Evolutionary conservation across 2,888 invertebrate genomes (phyloP).

Genomic region (Metallyticus violacea): DNA sequence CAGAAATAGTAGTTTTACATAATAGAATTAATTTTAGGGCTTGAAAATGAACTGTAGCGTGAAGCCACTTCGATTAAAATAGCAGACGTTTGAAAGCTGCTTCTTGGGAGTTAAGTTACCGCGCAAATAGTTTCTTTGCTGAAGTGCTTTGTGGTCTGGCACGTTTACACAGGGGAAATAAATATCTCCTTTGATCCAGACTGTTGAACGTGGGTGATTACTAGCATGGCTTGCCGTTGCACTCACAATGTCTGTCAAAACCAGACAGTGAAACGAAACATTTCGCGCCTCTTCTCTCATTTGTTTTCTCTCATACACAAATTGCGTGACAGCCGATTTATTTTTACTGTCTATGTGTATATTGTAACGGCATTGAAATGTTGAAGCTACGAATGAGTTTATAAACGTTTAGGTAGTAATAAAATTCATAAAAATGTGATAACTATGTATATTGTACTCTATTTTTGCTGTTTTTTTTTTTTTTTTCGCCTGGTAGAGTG

Average conservation of each 20-base stretch:
- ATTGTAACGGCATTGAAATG: not conserved
- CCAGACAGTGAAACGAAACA: not conserved
- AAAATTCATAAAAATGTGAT: too few relatives aligned
- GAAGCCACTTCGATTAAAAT: not conserved
- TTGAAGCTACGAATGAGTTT: too few relatives aligned
- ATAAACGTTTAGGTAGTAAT: too few relatives aligned
- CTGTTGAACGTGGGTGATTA: not conserved
- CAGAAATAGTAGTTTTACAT: too few relatives aligned
- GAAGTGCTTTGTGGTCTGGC: not conserved
- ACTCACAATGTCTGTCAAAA: not conserved
- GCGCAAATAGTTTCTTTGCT: not conserved
- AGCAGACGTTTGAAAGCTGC: not conserved
- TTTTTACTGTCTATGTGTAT: not conserved
- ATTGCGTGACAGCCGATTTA: not conserved
- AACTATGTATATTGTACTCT: too few relatives aligned
- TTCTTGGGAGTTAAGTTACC: not conserved
- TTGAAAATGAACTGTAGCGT: not conserved
- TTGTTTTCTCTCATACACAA: not conserved
- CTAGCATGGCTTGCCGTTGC: not conserved
- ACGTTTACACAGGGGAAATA: not conserved
- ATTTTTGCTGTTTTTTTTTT: too few relatives aligned
- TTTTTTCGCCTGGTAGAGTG: too few relatives aligned
- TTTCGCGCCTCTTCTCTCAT: not conserved
- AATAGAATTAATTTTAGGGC: not conserved
- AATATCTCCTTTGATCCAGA: not conserved